A percentile compares a stretch with the other conserved stretches of the same genome.
These are phyloP conservation scores for Microtus richardsoni DNA, from an alignment of 2,113 vertebrate genomes.

Conservation along the genomic window DNA sequence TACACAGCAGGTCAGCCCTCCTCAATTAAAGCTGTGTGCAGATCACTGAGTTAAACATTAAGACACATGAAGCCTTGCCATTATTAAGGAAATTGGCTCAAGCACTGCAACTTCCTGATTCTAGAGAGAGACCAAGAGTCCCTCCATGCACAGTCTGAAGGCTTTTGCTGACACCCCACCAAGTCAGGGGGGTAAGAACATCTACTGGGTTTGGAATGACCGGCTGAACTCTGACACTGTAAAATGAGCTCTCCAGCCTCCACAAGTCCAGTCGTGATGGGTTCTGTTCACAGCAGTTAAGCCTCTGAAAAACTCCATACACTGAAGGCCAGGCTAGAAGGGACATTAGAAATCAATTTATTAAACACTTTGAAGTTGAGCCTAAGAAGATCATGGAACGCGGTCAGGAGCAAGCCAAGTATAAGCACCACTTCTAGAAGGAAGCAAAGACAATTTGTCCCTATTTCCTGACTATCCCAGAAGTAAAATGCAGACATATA, in stretches of 20 bases:
- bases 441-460: background rate
- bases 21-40: background rate
- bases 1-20: background rate
- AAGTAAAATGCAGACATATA: background rate
- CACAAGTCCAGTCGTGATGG: background rate
- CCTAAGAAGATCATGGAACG: background rate
- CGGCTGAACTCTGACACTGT: background rate
- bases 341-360: background rate
- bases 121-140: background rate
- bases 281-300: background rate
- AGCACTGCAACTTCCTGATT: background rate
- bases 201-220: background rate
- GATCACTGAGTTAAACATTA: background rate
- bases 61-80: background rate
- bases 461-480: background rate
- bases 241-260: constrained; percentile 13
- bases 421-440: background rate
- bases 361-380: constrained; percentile 22
- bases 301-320: background rate
- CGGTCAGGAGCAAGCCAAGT: background rate
- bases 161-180: background rate
- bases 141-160: background rate
- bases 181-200: background rate
- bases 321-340: background rate
- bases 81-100: constrained; percentile 36